Base-by-base conservation (phyloP, 1,140 invertebrate genomes). In the Matsumurasca onukii region DNA sequence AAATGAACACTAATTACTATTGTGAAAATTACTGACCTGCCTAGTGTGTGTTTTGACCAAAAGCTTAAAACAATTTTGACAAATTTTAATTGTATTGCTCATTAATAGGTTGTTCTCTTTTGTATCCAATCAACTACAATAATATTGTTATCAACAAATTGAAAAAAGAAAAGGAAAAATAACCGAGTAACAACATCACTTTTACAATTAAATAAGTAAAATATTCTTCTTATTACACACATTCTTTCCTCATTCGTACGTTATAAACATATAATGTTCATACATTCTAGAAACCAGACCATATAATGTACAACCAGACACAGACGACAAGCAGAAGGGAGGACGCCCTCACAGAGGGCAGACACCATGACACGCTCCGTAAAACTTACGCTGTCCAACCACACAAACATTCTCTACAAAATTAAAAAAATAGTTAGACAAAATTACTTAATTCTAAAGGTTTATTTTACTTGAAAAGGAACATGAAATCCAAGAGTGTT, bases 161-260 rank as follows among this genome's bases (percentile, higher is more conserved):
- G 25, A 59, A 59, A 22, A 5, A 59, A 24, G 55, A 59, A 22
- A 2, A 59, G 55, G 55, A 59, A 59, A 45, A 59, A 39, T 39
- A 59, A 59, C 30, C 5, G 30, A 5, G 55, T 59, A 59, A 59
- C 55, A 59, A 59, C 55, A 59, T 59, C 17, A 59, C 22, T 59
- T 59, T 59, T 59, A 59, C 55, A 59, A 27, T 15, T 59, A 22
- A 59, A 59, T 59, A 22, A 27, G 55, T 59, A 59, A 59, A 22
- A 59, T 27, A 59, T 27, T 27, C 25, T 27, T 59, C 15, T 27
- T 59, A 59, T 59, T 59, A 59, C 55, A 59, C 55, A 59, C 55
- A 22, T 27, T 27, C 25, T 27, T 59, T 59, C 55, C n/a, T n/a
- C n/a, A n/a, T n/a, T 22, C 49, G 12, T 52, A 20, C 49, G 22